Evolutionary conservation across 1,140 invertebrate genomes (phyloP), one percentile per base, ranked within the genome.

Genomic region (Chironomus tepperi): DNA sequence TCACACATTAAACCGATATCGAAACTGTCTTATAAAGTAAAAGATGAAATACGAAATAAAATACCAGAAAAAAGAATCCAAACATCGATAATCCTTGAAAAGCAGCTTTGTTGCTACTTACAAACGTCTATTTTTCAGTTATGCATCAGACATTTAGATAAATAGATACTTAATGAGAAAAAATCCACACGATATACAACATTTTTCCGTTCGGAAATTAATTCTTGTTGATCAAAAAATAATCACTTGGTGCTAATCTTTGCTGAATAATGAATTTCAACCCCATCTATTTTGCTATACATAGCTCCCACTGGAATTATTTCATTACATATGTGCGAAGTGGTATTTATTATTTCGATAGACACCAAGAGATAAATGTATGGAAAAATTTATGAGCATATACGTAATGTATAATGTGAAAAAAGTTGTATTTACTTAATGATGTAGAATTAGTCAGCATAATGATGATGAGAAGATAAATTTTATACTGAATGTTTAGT

Each of bases 261-360:
- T 70, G 65, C n/a, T 70, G 65, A 70, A 70, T 70, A 70, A 70
- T 70, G 65, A 70, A 70, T 70, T 70, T 57, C 47, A 57, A n/a
- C 47, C 47, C 47, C n/a, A 57, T 57, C 12, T 57, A 57, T 57
- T n/a, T 57, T 57, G 10, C n/a, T 3, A 57, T 57, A 12, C 15
- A 57, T 57, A 34, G 24, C n/a, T 57, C 47, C 47, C 47, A 57
- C n/a, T n/a, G 47, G 47, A 57, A 57, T 57, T 57, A 57, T 57
- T 57, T 57, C 47, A 57, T 57, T 57, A 57, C 47, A 57, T 34
- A 34, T 34, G 24, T 34, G 24, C 5, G 24, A 34, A 34, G 24
- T 34, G 24, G 24, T 34, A 34, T 34, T 34, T 34, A 34, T 34
- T 34, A 34, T 34, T 34, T 34, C 24, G 24, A 34, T 34, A 34